Evolutionary conservation across 1,140 invertebrate species (phyloP), one percentile per base, ranked within the genome.

Genomic region (Drosophila albomicans): DNA sequence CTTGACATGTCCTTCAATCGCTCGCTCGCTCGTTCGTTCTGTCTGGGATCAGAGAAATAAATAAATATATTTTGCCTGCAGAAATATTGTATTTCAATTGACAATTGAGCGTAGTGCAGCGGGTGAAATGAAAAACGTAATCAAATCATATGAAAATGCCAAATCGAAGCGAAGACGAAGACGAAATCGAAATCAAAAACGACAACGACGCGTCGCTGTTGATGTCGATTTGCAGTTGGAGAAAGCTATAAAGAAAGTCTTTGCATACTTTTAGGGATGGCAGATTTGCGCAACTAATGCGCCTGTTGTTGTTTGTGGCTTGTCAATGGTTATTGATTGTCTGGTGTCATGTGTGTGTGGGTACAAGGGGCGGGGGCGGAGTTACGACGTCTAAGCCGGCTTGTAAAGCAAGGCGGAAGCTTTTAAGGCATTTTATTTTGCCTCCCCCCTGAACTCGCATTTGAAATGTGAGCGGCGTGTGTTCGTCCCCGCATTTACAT

Each of bases 311-410:
- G 64, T 78, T 81, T 85, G 81, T 85, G 78, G 81, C 81, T 81
- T 85, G 81, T 85, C 81, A 85, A 85, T 85, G 81, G 81, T 85
- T 85, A 85, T 85, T 85, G 81, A 85, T 85, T 85, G 81, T 85
- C 81, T 85, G 81, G 81, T 85, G 78, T 85, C 81, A 85, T 85
- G 81, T 78, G 81, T 77, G 30, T 85, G 81, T 78, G 81, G 73
- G 71, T 49, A 25, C 20, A 25, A 25, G 20, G 32, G 7, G 5
- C 16, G 62, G 38, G 75, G 43, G 52, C 58, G 41, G 32, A 45
- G 13, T 32, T 5, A 46, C 57, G 7, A 41, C 45, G 57, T 70
- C 58, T 75, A 70, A 75, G 72, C 65, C 56, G 46, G 32, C 58
- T 52, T 79, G 75, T 76, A 75, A 65, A 63, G 76, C 80, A 69